These are phyloP conservation scores for Onychostoma macrolepis DNA, from an alignment of 2,113 vertebrate species.

Conservation along the genomic window DNA sequence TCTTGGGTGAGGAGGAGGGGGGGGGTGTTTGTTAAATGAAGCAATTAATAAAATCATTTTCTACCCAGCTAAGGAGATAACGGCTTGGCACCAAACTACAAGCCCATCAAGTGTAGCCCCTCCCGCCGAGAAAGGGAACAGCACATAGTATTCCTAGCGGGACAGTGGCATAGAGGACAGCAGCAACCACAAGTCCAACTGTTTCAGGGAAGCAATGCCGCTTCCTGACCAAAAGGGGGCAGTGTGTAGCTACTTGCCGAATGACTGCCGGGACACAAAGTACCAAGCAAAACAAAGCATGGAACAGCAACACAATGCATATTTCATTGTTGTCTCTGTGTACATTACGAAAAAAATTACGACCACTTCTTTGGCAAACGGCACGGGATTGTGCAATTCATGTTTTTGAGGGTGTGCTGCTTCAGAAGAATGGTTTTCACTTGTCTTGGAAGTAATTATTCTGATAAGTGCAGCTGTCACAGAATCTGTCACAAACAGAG, in stretches of 20 bases:
- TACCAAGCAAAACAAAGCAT: constrained; percentile 45
- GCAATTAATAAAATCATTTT: constrained; percentile 86
- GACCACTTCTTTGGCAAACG: constrained; percentile 22
- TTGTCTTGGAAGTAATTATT: neutral
- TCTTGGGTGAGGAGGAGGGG: constrained; percentile 25
- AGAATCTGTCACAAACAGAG: neutral
- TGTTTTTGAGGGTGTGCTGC: neutral
- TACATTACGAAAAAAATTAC: neutral
- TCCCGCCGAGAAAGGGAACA: constrained; percentile 62
- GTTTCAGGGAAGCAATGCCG: neutral
- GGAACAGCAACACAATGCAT: constrained; percentile 56
- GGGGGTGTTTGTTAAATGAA: constrained; percentile 74
- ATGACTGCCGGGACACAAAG: constrained; percentile 59
- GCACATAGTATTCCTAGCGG: constrained; percentile 56
- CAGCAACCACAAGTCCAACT: constrained; percentile 24
- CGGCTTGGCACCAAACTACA: constrained; percentile 77
- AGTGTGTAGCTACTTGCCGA: constrained; percentile 69
- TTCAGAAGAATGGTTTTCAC: neutral
- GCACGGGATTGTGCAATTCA: neutral
- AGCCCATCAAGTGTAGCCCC: constrained; percentile 70
- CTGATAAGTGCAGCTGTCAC: neutral
- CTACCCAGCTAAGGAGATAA: constrained; percentile 82
- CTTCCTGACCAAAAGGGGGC: constrained; percentile 72
- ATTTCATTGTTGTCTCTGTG: constrained; percentile 64
- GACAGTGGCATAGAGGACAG: constrained; percentile 55